These are phyloP conservation scores for Eumerus sabulonum DNA, from an alignment of 2,888 invertebrate species.

Conservation along the genomic window DNA sequence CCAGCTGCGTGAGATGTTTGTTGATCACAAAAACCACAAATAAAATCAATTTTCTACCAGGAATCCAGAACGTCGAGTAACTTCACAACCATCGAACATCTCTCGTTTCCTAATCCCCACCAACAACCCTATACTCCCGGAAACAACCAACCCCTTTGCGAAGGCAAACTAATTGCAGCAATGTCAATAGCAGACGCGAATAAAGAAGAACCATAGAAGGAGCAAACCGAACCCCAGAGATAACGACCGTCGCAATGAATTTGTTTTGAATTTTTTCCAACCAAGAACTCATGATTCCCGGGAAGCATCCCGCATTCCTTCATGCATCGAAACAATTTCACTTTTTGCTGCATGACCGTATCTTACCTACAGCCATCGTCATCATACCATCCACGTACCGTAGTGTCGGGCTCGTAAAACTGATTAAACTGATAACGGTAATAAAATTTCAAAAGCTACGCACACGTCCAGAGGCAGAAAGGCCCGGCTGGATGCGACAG, in stretches of 20 bases:
- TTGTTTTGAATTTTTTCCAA: constrained; percentile 63
- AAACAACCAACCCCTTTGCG: constrained; percentile 23
- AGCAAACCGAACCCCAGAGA: constrained; percentile 1
- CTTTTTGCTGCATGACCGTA: not conserved
- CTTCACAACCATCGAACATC: not conserved
- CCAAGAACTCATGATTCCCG: constrained; percentile 46
- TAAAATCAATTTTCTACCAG: constrained; percentile 62
- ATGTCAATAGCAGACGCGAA: not conserved
- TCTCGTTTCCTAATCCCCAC: not conserved
- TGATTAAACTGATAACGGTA: constrained; percentile 46
- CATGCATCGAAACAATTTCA: not conserved
- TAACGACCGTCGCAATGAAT: constrained; percentile 48
- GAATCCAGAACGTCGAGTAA: constrained; percentile 29
- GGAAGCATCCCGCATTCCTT: constrained; percentile 33
- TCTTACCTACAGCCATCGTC: not conserved
- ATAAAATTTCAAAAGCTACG: constrained; percentile 26
- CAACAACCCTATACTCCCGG: not conserved
- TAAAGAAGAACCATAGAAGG: not conserved
- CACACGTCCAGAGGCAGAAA: constrained; percentile 11
- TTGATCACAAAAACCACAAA: constrained; percentile 53
- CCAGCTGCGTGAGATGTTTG: no score
- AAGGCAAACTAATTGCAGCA: constrained; percentile 3
- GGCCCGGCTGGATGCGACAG: constrained; percentile 2
- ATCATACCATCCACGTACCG: not conserved
- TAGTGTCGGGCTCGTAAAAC: constrained; percentile 15